phyloP scores from a whole-genome alignment of 2,113 vertebrate species.

The Cavia aperea region DNA sequence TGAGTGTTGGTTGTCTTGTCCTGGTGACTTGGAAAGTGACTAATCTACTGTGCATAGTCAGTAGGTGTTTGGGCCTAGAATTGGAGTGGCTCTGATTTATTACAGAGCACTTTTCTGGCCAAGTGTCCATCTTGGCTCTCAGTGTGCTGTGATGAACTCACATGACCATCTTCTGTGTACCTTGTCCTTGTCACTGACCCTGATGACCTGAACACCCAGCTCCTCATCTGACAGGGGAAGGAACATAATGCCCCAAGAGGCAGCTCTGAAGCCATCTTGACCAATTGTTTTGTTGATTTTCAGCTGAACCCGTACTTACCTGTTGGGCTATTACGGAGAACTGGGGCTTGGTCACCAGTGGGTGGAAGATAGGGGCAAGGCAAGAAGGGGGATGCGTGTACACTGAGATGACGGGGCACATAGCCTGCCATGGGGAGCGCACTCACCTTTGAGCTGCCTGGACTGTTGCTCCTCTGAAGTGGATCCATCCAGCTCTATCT shows the following conservation, averaged over 20 bases:
- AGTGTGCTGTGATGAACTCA: rapidly evolving
- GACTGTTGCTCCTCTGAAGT: background rate
- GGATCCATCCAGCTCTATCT: background rate
- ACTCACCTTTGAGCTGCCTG: background rate
- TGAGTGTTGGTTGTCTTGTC: background rate
- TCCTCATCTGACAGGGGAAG: background rate
- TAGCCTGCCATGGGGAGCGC: background rate
- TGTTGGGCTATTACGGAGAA: no score
- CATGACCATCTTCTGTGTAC: background rate
- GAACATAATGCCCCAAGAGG: background rate
- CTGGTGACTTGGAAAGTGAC: background rate
- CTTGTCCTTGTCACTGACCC: rapidly evolving
- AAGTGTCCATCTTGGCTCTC: no score
- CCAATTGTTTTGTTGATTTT: background rate
- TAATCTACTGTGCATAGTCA: background rate
- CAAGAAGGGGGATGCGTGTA: background rate
- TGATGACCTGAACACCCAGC: background rate
- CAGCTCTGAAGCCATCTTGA: rapidly evolving
- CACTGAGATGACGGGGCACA: background rate
- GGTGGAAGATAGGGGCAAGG: background rate
- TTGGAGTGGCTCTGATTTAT: no score
- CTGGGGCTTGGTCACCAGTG: background rate
- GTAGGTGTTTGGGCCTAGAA: background rate
- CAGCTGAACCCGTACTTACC: background rate
- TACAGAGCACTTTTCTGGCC: background rate